Evolutionary conservation across 2,888 invertebrate species (phyloP).

Genomic region (Tortrix viridana): DNA sequence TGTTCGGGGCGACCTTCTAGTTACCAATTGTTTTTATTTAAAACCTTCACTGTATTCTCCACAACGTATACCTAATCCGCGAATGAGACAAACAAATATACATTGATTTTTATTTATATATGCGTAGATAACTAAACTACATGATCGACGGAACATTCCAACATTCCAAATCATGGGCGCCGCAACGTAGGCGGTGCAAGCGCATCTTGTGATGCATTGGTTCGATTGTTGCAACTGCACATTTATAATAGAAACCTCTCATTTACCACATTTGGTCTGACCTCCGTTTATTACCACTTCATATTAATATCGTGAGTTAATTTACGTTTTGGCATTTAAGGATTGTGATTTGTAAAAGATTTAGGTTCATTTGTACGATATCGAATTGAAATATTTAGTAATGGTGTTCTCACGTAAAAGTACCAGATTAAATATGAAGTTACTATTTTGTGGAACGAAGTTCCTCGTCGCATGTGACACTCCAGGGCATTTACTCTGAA

Average conservation of each 20-base stretch:
- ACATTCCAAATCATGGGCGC: conserved; percentile 49
- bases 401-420: no score
- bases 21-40: no score
- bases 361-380: background rate
- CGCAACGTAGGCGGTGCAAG: conserved; percentile 18
- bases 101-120: no score
- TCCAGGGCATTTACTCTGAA: no score
- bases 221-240: conserved; percentile 18
- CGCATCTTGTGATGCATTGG: conserved; percentile 28
- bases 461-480: no score
- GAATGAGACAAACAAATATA: no score
- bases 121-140: no score
- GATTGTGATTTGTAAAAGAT: background rate
- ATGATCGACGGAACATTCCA: background rate
- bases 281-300: conserved; percentile 24
- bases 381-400: conserved; percentile 9
- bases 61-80: no score
- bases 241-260: conserved; percentile 28
- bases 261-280: conserved; percentile 24
- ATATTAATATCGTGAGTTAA: conserved; percentile 37
- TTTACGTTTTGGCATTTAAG: conserved; percentile 27
- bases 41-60: no score
- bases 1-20: no score
- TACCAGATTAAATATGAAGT: no score
- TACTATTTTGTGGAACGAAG: no score